phyloP scores from a whole-genome alignment of 1,140 invertebrate genomes.

The Ruditapes philippinarum region DNA sequence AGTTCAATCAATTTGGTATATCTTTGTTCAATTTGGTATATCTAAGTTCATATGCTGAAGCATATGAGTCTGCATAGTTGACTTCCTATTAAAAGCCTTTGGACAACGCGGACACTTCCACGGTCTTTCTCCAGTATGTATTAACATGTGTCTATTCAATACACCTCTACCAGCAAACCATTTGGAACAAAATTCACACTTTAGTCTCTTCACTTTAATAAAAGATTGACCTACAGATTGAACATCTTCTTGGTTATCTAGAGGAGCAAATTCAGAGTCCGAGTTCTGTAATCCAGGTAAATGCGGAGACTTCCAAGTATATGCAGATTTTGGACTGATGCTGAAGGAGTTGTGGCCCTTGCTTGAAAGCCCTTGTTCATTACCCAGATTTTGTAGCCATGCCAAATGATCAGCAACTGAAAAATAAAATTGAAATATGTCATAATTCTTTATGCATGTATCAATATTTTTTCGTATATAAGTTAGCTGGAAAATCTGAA shows the following conservation, averaged over 20 bases:
- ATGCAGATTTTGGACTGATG: neutral
- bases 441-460: no score
- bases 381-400: neutral
- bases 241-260: neutral
- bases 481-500: no score
- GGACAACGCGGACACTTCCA: neutral
- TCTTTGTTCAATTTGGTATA: no score
- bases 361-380: neutral
- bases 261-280: neutral
- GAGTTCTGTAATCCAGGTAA: neutral
- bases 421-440: neutral
- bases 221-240: neutral
- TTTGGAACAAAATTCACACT: conserved; percentile 26
- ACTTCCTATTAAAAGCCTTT: conserved; percentile 14
- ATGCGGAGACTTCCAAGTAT: neutral
- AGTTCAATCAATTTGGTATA: no score
- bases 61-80: neutral
- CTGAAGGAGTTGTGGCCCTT: neutral
- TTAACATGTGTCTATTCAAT: conserved; percentile 17
- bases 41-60: neutral
- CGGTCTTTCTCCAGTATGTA: conserved; percentile 22
- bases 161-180: conserved; percentile 32
- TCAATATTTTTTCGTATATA: no score
- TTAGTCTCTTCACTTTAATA: neutral
- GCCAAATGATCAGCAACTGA: neutral